Evolutionary conservation across 2,888 invertebrate genomes (phyloP).

Genomic region (Synergus japonicus): DNA sequence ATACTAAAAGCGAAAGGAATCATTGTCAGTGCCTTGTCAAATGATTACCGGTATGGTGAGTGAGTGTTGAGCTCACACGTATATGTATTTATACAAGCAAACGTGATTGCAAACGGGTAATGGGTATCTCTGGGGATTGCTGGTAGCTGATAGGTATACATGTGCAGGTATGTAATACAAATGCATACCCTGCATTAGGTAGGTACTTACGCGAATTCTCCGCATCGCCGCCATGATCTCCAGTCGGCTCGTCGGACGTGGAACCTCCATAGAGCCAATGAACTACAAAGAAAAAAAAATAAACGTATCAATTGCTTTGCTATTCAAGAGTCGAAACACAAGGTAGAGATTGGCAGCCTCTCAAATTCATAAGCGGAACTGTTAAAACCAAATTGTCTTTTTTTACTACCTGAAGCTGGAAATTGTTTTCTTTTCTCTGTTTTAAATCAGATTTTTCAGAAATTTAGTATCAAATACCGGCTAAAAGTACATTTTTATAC

Average conservation of each 20-base stretch:
- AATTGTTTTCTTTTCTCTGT: not conserved
- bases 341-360: constrained; percentile 14
- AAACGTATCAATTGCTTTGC: constrained; percentile 30
- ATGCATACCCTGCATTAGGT: constrained; percentile 49
- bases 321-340: not conserved
- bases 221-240: constrained; percentile 99
- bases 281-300: constrained; percentile 86
- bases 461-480: no score
- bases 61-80: not conserved
- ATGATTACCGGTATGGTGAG: not conserved
- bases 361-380: constrained; percentile 12
- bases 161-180: not conserved
- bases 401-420: not conserved
- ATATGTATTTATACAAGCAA: not conserved
- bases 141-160: not conserved
- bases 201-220: constrained; percentile 92
- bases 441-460: no score
- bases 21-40: not conserved
- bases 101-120: constrained; percentile 1
- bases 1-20: constrained; percentile 84
- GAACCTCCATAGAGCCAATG: constrained; percentile 98
- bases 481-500: no score
- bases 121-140: not conserved
- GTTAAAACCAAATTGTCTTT: not conserved
- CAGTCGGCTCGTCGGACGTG: constrained; percentile 95